Base-by-base conservation (phyloP, 2,797 vertebrate species). In the Prionace glauca region DNA sequence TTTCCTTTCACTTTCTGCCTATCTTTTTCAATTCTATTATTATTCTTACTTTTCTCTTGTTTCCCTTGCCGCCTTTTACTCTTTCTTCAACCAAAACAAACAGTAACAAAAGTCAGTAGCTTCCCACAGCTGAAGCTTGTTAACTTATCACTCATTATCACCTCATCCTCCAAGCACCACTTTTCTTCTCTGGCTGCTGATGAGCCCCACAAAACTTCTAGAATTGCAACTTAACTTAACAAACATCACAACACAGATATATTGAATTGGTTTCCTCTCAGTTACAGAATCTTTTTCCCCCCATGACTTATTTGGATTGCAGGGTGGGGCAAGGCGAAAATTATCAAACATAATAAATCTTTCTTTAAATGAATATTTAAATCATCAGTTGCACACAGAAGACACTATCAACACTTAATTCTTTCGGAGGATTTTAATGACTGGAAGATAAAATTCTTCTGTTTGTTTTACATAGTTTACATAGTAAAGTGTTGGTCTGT, bases 71-170 rank as follows among this genome's bases (percentile, higher is more conserved):
- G 14, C 93, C 93, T 95, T 71, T 77, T 74, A 95, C 71, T 50
- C 45, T 77, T 95, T 95, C 50, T 95, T 95, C 93, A 77, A 72
- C 29, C 93, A 95, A 95, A 95, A 95, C 92, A 94, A 94, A 94
- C 93, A 60, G 71, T 72, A 74, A 60, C 93, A 95, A 77, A 95
- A 95, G 93, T 77, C 93, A 95, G 93, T 77, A 74, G 71, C 93
- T 95, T 95, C 93, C 93, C 93, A 95, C 93, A 95, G 93, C 71
- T 95, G 93, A 95, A 71, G 41, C 71, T 95, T 95, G 93, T 95
- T 95, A 95, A 77, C 71, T 95, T 95, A 95, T 95, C 93, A 95
- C 71, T 69, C 93, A 95, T 95, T 95, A 95, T 74, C 93, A 95
- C 93, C 93, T 95, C 93, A 95, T 77, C 93, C 71, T 95, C 71